Evolutionary conservation across 2,113 vertebrate species (phyloP).

Genomic region (Terrapene triunguis): DNA sequence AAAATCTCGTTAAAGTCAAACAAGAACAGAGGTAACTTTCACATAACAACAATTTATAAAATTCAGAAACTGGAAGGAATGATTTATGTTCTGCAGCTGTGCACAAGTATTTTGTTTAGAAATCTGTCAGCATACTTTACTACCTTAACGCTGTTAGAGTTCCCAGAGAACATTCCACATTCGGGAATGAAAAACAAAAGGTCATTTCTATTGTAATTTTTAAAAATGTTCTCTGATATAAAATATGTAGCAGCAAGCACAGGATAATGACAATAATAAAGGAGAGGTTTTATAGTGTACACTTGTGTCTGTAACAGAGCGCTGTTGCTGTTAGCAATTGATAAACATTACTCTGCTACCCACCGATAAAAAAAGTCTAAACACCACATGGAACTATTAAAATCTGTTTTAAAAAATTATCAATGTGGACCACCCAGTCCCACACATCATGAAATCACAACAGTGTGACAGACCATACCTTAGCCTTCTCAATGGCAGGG

Average conservation of each 20-base stretch:
- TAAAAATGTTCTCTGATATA: conserved; percentile 22
- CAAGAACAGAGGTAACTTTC: conserved; percentile 61
- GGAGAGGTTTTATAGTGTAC: not conserved
- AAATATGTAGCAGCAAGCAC: conserved; percentile 47
- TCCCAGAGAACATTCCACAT: conserved; percentile 24
- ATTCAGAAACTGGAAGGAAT: conserved; percentile 59
- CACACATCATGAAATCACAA: not conserved
- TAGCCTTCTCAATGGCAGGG: not conserved
- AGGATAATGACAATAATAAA: not conserved
- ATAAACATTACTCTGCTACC: not conserved
- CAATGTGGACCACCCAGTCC: not conserved
- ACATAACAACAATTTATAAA: conserved; percentile 55
- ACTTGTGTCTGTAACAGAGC: not conserved
- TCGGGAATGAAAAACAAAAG: conserved; percentile 64
- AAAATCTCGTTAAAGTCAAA: conserved; percentile 64
- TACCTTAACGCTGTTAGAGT: conserved; percentile 57
- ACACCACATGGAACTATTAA: not conserved
- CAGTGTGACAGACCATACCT: rapidly evolving
- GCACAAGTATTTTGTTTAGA: conserved; percentile 68
- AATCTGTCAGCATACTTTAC: conserved; percentile 45
- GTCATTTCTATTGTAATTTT: conserved; percentile 52
- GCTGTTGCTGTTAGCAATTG: not conserved
- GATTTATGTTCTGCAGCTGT: conserved; percentile 75
- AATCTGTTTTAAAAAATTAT: not conserved
- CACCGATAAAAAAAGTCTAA: not conserved